Evolutionary conservation across 2,113 vertebrate genomes (phyloP).

Genomic region (Struthidea cinerea): DNA sequence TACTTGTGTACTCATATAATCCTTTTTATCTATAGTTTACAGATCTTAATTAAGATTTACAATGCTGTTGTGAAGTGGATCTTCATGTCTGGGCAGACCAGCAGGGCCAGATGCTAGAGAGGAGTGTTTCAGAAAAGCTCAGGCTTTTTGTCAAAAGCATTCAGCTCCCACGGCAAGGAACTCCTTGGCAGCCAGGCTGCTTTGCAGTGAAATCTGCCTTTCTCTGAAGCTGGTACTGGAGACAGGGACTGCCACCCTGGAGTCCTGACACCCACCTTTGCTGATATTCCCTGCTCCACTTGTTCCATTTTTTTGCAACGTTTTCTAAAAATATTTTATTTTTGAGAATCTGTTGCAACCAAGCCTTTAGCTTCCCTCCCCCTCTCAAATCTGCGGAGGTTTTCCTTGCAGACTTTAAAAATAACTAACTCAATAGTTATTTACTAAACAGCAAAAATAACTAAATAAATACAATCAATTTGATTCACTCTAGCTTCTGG

Average conservation of each 20-base stretch:
- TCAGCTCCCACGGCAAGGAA: not conserved
- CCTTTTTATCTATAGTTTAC: constrained; percentile 14
- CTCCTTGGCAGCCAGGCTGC: not conserved
- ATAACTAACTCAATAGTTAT: not conserved
- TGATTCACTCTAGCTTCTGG: constrained; percentile 25
- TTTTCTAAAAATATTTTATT: not conserved
- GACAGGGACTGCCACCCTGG: not conserved
- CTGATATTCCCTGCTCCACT: not conserved
- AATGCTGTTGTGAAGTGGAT: not conserved
- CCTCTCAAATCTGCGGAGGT: not conserved
- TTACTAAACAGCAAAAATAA: constrained; percentile 19
- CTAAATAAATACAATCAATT: constrained; percentile 14
- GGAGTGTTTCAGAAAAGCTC: not conserved
- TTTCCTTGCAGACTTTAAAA: not conserved
- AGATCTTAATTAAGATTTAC: constrained; percentile 48
- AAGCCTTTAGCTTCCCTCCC: not conserved
- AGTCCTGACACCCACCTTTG: not conserved
- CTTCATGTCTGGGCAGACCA: not conserved
- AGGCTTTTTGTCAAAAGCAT: not conserved
- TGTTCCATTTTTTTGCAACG: not conserved
- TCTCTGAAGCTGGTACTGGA: not conserved
- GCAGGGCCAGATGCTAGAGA: not conserved
- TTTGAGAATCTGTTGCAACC: not conserved
- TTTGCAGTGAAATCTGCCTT: not conserved
- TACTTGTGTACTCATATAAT: not conserved